Evolutionary conservation across 2,797 vertebrate genomes (phyloP).

Genomic region (Synaphobranchus kaupii): DNA sequence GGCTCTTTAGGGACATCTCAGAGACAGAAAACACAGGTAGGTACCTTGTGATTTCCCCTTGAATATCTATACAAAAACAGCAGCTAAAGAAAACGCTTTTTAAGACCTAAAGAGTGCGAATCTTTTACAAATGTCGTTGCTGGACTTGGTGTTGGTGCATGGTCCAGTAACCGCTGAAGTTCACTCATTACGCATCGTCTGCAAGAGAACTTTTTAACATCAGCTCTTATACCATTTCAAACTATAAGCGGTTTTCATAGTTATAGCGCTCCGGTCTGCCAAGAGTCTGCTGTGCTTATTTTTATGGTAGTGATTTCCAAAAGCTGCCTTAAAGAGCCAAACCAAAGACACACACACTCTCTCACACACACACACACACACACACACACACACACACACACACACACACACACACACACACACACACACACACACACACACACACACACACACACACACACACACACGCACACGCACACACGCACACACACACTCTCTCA

Average conservation of each 20-base stretch:
- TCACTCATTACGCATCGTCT: slow-evolving; percentile 64
- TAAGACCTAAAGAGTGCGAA: slow-evolving; percentile 68
- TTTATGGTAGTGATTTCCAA: slow-evolving; percentile 57
- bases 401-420: not conserved
- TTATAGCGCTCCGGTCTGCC: slow-evolving; percentile 58
- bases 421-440: too few relatives aligned
- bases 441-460: too few relatives aligned
- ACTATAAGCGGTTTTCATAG: slow-evolving; percentile 68
- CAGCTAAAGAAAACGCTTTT: slow-evolving; percentile 67
- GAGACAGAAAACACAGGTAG: slow-evolving; percentile 59
- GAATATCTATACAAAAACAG: slow-evolving; percentile 70
- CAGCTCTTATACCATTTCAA: slow-evolving; percentile 69
- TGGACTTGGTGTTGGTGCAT: slow-evolving; percentile 64
- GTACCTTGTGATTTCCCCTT: slow-evolving; percentile 71
- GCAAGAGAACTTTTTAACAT: slow-evolving; percentile 64
- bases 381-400: slow-evolving; percentile 55
- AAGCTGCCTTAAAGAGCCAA: slow-evolving; percentile 58
- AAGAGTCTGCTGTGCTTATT: slow-evolving; percentile 61
- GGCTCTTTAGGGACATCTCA: not conserved
- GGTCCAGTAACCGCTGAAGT: slow-evolving; percentile 63
- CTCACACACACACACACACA: not conserved
- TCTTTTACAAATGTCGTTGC: slow-evolving; percentile 72
- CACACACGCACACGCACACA: too few relatives aligned
- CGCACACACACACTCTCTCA: too few relatives aligned
- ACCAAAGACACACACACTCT: slow-evolving; percentile 58